phyloP scores from a whole-genome alignment of 2,888 invertebrate genomes.

The Melangyna quadrimaculata region DNA sequence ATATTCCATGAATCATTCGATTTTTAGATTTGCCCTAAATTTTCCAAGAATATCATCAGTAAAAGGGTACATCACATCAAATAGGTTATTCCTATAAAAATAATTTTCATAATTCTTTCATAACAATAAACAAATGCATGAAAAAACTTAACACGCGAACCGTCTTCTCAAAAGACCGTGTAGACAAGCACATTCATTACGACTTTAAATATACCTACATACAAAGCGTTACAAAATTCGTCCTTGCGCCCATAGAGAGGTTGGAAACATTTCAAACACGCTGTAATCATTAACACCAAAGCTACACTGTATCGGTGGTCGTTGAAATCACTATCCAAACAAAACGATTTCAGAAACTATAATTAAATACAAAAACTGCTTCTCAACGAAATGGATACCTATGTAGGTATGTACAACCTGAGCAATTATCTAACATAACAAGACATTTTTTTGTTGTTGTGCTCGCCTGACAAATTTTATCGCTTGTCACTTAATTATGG shows the following conservation, averaged over 20 bases:
- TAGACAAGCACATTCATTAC: not conserved
- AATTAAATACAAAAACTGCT: slow-evolving; percentile 36
- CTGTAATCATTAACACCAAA: slow-evolving; percentile 9
- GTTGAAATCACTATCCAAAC: slow-evolving; percentile 21
- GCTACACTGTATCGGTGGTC: not conserved
- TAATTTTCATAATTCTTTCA: not conserved
- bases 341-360: slow-evolving; percentile 38
- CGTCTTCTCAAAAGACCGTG: not conserved
- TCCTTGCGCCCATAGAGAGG: not conserved
- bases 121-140: not conserved
- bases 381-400: slow-evolving; percentile 4
- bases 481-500: slow-evolving; percentile 66
- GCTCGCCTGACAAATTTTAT: slow-evolving; percentile 57
- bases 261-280: not conserved
- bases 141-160: not conserved
- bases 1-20: not conserved
- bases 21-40: not conserved
- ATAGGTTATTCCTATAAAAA: not conserved
- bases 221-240: not conserved
- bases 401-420: too few relatives aligned
- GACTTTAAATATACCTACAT: not conserved
- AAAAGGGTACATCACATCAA: not conserved
- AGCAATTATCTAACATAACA: slow-evolving; percentile 52
- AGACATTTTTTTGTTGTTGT: slow-evolving; percentile 1
- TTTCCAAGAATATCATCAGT: not conserved